Base-by-base conservation (phyloP, 1,140 invertebrate genomes). In the Leptestheria dahalacensis region DNA sequence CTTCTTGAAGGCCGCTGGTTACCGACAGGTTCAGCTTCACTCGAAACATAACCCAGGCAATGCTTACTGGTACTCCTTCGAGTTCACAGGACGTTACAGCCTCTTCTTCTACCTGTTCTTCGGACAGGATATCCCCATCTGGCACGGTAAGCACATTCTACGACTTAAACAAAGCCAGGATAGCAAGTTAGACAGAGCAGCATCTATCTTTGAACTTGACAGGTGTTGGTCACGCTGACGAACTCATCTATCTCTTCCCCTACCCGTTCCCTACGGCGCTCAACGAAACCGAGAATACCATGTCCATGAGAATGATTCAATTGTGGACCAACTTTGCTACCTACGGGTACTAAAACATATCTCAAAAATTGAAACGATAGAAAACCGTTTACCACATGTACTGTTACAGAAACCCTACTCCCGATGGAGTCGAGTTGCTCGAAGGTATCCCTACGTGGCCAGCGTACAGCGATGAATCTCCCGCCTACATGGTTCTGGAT, bases 191-290 rank as follows among this genome's bases (percentile, higher is more conserved):
- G n/a, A n/a, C n/a, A n/a, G n/a, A n/a, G n/a, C n/a, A n/a, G n/a
- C 9, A 21, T 54, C 54, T 58, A 6, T 41, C 33, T 6, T 25
- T 41, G 1, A 20, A 33, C 48, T 33, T 15, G 12, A 24, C 15
- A 57, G 65, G 65, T 33, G 51, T 67, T 6, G 60, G 62, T 18
- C 66, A 66, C 46, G 59, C 60, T 11, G 65, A 67, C 49, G 66
- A 67, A 48, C 28, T 67, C 10, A 48, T 65, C 3, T 67, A 66
- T 48, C 28, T 66, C 21, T 67, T 65, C 47, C 11, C 48, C 1
- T n/a, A 61, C 11, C 18, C 55, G 18, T n/a, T 63, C 12, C 21
- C 51, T 1, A 21, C 18, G 18, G 9, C 51, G 12, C 52, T 64
- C 20, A 62, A 59, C 23, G 21, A 25, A 4, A 62, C 53, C 0